Percentiles rank a stretch among this genome's conserved stretches.
Evolutionary conservation across 2,113 vertebrate genomes (phyloP).

Genomic region (Neotragus moschatus): DNA sequence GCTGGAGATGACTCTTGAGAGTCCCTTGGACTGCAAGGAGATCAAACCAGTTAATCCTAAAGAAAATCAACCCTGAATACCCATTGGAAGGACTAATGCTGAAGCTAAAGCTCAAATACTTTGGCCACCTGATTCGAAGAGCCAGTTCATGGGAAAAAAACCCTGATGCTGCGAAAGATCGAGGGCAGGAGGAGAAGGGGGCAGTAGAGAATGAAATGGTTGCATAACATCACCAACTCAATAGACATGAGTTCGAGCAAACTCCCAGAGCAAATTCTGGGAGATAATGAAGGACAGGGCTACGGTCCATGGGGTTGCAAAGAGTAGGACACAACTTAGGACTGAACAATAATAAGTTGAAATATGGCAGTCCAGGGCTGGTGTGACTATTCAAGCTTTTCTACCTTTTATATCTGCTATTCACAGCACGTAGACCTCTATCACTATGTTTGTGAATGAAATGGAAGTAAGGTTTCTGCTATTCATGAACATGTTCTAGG

Average conservation of each 20-base stretch:
- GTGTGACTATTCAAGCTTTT: background rate
- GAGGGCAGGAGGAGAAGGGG: background rate
- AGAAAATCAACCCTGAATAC: background rate
- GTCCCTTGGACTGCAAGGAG: background rate
- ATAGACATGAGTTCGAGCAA: background rate
- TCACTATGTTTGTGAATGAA: background rate
- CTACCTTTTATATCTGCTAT: background rate
- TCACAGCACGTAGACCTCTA: accelerated
- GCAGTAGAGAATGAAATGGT: background rate
- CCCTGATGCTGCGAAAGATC: background rate
- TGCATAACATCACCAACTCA: background rate
- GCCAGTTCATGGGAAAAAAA: background rate
- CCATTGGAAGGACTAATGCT: background rate
- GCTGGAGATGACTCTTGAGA: background rate
- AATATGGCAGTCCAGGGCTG: background rate
- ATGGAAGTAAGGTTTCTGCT: background rate
- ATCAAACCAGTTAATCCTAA: background rate
- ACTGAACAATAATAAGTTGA: background rate
- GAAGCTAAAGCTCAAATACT: background rate
- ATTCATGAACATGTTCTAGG: background rate
- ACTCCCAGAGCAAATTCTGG: background rate
- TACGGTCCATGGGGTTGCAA: background rate
- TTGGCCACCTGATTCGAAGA: background rate
- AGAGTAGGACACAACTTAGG: background rate
- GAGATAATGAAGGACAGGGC: background rate